Evolutionary conservation across 2,797 vertebrate species (phyloP), one percentile per base, ranked within the genome.

Genomic region (Pipistrellus pipistrellus): DNA sequence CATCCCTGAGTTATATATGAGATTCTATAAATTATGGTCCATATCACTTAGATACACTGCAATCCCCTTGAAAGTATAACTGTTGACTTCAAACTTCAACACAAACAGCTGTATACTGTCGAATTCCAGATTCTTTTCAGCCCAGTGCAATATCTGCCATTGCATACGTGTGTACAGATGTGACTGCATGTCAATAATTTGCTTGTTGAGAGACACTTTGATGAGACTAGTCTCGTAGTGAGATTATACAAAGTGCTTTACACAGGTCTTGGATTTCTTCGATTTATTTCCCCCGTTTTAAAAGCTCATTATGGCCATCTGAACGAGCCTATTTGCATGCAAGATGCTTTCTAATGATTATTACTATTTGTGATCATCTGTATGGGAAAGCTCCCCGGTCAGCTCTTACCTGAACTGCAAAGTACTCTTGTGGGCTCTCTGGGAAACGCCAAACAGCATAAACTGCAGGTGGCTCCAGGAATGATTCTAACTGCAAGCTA

Each of bases 321-420:
- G 91, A 97, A 96, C 62, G 94, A 94, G 91, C 73, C 69, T 95
- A 96, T 97, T 93, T 97, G 96, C 95, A 96, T 96, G 57, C 76
- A 89, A 92, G 94, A 96, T 95, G 94, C 97, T 95, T 94, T 96
- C 96, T 96, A 96, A 95, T 97, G 96, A 97, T 97, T 97, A 96
- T 96, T 96, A 97, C 96, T 97, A 96, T 96, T 97, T 97, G 95
- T 96, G 97, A 97, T 96, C 95, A 96, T 96, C 92, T 93, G 46
- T 93, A 87, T 89, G 25, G 30, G 96, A 97, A 96, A 96, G 97
- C 97, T 97, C 96, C 97, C 96, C 91, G 86, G 95, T 92, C 94
- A 73, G 96, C 95, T 96, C 96, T 97, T 97, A 97, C 97, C 97
- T 97, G 96, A 95, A 96, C 85, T 92, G 80, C 80, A 96, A 96